Evolutionary conservation across 2,113 vertebrate species (phyloP).

Genomic region (Psilopogon haemacephalus): DNA sequence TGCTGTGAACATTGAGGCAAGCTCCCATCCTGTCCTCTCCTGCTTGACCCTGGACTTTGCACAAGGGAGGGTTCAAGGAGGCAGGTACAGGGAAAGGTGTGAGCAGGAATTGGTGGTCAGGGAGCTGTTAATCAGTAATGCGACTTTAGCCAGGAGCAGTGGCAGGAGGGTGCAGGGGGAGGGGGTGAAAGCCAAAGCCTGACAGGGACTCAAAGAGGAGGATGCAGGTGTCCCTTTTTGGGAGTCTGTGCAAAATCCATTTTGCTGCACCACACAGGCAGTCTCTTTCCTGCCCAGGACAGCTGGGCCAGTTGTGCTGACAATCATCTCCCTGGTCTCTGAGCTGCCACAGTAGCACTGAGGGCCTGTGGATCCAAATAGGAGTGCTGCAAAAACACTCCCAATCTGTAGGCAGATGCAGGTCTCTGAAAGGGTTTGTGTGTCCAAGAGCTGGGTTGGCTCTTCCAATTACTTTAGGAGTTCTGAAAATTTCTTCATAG

Average conservation of each 20-base stretch:
- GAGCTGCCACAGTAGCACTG: background rate
- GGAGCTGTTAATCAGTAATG: background rate
- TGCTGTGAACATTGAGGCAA: fast-evolving
- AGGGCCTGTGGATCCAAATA: background rate
- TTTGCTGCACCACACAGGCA: background rate
- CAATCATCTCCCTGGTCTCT: background rate
- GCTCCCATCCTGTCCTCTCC: background rate
- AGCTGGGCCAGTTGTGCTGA: fast-evolving
- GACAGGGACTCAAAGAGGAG: background rate
- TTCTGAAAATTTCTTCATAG: background rate
- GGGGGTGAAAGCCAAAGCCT: background rate
- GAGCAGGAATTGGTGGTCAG: background rate
- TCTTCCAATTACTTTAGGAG: background rate
- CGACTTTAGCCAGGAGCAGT: background rate
- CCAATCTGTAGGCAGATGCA: background rate
- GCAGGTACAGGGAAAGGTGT: background rate
- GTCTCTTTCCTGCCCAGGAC: background rate
- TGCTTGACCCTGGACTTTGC: background rate
- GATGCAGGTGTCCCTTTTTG: background rate
- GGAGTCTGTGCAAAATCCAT: background rate
- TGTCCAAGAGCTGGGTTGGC: background rate
- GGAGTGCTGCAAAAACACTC: fast-evolving
- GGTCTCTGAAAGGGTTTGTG: background rate
- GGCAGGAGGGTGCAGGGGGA: background rate
- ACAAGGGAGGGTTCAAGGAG: background rate